Conservation (phyloP, 2,797 vertebrate species). For the Novumbra hubbsi region DNA sequence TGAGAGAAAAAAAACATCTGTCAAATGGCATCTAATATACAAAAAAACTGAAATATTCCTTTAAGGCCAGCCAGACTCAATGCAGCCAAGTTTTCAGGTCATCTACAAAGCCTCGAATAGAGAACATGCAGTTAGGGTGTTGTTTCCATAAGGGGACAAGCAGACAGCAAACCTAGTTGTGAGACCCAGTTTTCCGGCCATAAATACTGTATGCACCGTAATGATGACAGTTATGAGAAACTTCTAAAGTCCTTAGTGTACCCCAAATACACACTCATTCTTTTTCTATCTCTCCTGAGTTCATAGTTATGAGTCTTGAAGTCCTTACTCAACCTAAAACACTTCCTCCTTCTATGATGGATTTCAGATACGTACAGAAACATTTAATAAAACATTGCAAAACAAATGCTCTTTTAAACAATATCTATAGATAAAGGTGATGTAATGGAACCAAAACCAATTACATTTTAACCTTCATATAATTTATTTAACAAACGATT, state of each 20-base stretch:
- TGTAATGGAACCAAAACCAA: no score
- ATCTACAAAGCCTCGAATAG: slow-evolving; percentile 17
- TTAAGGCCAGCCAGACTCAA: slow-evolving; percentile 32
- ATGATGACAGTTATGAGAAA: background rate
- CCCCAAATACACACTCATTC: background rate
- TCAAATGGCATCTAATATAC: no score
- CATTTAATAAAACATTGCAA: background rate
- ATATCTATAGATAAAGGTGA: no score
- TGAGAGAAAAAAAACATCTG: no score
- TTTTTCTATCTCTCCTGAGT: background rate
- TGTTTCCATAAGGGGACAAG: slow-evolving; percentile 5
- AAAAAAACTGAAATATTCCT: no score
- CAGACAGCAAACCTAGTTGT: slow-evolving; percentile 28
- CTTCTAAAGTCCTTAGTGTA: background rate
- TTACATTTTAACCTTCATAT: no score
- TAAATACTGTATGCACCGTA: background rate
- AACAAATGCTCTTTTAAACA: background rate
- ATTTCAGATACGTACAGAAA: background rate
- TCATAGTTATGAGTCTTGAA: background rate
- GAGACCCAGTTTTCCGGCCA: slow-evolving; percentile 1
- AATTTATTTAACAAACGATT: no score
- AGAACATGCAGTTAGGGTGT: background rate
- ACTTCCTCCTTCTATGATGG: background rate
- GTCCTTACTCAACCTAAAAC: background rate
- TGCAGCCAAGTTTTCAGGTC: slow-evolving; percentile 25